A percentile compares a stretch with the other conserved stretches of the same genome.
Conservation (phyloP, 2,797 vertebrate species). For the Nyctibius grandis region DNA sequence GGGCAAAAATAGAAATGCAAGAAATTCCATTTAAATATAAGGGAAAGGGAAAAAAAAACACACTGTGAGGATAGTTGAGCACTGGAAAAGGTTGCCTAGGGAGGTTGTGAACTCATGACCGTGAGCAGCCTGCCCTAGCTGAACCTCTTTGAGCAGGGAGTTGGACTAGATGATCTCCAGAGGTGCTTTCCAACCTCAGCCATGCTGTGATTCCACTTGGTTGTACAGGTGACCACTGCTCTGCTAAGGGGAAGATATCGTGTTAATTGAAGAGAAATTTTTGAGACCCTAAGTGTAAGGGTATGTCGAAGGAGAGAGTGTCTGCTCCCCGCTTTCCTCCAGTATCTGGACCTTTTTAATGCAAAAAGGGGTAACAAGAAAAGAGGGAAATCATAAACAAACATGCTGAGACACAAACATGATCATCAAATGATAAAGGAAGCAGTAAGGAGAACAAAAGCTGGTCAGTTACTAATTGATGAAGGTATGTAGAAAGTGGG, state of each 20-base stretch:
- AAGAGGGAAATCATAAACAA: neutral
- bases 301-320: neutral
- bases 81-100: neutral
- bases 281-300: neutral
- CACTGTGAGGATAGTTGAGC: neutral
- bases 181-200: neutral
- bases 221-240: neutral
- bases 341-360: neutral
- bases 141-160: neutral
- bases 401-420: neutral
- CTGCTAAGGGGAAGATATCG: neutral
- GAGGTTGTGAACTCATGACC: neutral
- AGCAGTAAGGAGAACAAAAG: neutral
- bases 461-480: neutral
- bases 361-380: neutral
- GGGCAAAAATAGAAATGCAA: neutral
- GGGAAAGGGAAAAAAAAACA: rapidly evolving
- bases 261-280: neutral
- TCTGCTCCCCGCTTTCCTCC: neutral
- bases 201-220: neutral
- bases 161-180: neutral
- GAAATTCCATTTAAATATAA: neutral
- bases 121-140: neutral
- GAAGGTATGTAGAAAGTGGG: neutral
- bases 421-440: neutral